Percentiles rank a stretch among this genome's conserved stretches.
Evolutionary conservation across 2,113 vertebrate genomes (phyloP).

Genomic region (Columba janthina): DNA sequence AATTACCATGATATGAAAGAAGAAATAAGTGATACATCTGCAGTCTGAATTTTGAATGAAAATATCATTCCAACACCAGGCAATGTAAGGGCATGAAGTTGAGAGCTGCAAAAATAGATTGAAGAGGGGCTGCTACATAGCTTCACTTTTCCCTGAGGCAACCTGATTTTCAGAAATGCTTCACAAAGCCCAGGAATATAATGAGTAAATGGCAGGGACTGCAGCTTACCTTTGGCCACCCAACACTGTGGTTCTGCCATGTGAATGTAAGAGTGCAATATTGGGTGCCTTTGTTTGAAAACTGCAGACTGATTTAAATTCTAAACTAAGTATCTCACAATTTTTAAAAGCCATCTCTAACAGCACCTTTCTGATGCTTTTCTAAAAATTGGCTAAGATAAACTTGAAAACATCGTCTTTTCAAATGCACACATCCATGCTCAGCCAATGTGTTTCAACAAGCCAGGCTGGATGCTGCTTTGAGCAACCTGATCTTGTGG

Average conservation of each 20-base stretch:
- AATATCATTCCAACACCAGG: background rate
- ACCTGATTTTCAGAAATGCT: background rate
- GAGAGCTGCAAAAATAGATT: background rate
- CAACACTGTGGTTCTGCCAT: background rate
- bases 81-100: accelerated
- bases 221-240: background rate
- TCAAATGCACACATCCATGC: background rate
- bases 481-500: too few relatives aligned
- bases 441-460: background rate
- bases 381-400: background rate
- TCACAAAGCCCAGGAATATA: background rate
- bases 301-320: background rate
- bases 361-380: background rate
- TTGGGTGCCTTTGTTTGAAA: background rate
- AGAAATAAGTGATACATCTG: background rate
- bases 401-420: background rate
- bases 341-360: background rate
- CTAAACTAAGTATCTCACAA: background rate
- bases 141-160: background rate
- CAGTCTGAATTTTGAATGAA: background rate
- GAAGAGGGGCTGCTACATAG: background rate
- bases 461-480: too few relatives aligned
- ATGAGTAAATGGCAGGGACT: background rate
- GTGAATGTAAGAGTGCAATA: background rate
- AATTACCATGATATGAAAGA: background rate